Evolutionary conservation across 1,140 invertebrate species (phyloP).

Genomic region (Aphidius ervi): DNA sequence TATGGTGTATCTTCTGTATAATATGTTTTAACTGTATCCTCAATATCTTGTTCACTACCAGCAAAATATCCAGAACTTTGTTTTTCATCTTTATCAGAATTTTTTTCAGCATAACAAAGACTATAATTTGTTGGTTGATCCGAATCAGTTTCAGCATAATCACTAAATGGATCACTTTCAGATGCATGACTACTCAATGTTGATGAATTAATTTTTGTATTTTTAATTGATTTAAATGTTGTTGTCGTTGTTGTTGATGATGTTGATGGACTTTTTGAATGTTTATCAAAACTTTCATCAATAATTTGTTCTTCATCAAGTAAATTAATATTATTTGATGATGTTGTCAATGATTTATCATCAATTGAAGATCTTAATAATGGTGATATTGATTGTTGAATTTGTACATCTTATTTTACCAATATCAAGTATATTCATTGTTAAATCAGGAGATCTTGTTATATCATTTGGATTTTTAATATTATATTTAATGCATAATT

Average conservation of each 20-base stretch:
- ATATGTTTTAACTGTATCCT: constrained; percentile 87
- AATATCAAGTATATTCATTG: constrained; percentile 25
- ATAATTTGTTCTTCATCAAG: constrained; percentile 12
- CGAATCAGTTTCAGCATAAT: constrained; percentile 77
- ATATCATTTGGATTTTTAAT: constrained; percentile 35
- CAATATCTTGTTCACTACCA: constrained; percentile 45
- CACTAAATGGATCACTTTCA: constrained; percentile 30
- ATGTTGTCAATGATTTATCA: constrained; percentile 28
- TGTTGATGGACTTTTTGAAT: constrained; percentile 12
- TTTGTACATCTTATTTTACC: constrained; percentile 34
- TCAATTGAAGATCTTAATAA: constrained; percentile 40
- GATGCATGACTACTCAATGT: constrained; percentile 21
- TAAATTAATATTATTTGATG: constrained; percentile 19
- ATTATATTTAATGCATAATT: constrained; percentile 48
- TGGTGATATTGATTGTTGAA: constrained; percentile 43
- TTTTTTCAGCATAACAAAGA: constrained; percentile 75
- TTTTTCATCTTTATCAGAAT: constrained; percentile 56
- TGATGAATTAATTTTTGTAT: constrained; percentile 22
- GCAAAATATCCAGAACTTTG: constrained; percentile 38
- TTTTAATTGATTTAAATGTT: not conserved
- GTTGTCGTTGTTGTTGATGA: constrained; percentile 14
- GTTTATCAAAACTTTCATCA: not conserved
- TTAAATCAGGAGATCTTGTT: constrained; percentile 28
- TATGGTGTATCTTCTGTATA: constrained; percentile 90
- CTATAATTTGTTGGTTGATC: constrained; percentile 88